Evolutionary conservation across 2,888 invertebrate genomes (phyloP).

Genomic region (Eupithecia subfuscata): DNA sequence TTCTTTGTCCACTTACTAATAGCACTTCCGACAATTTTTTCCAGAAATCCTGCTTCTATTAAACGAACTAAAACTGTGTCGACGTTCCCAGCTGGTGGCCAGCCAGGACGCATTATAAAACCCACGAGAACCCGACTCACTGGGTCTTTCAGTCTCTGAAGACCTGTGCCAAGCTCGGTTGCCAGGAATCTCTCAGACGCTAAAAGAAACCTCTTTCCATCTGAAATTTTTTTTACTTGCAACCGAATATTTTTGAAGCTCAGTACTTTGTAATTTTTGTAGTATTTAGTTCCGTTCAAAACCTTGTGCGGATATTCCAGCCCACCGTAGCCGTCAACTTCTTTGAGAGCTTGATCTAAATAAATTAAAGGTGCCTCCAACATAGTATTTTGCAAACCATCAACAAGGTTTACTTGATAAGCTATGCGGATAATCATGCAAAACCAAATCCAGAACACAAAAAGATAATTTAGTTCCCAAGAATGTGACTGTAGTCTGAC

Average conservation of each 20-base stretch:
- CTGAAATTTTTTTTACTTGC: conserved; percentile 49
- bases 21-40: conserved; percentile 43
- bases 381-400: conserved; percentile 54
- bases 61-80: conserved; percentile 45
- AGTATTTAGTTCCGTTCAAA: conserved; percentile 51
- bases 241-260: conserved; percentile 35
- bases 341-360: conserved; percentile 53
- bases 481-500: conserved; percentile 54
- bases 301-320: conserved; percentile 17
- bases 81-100: conserved; percentile 58
- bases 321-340: conserved; percentile 59
- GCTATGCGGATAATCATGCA: conserved; percentile 63
- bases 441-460: conserved; percentile 67
- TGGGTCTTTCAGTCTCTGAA: conserved; percentile 56
- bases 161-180: conserved; percentile 35
- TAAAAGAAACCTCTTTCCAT: conserved; percentile 59
- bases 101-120: conserved; percentile 62
- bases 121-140: conserved; percentile 49
- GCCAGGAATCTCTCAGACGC: conserved; percentile 48
- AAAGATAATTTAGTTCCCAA: conserved; percentile 55
- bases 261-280: conserved; percentile 46
- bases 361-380: conserved; percentile 56
- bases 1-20: conserved; percentile 29
- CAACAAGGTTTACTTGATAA: conserved; percentile 63
- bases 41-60: conserved; percentile 55